Percentiles rank a stretch among this genome's conserved stretches.
Conservation (phyloP, 2,888 invertebrate genomes). For the Epiperipatus broadwayi region DNA sequence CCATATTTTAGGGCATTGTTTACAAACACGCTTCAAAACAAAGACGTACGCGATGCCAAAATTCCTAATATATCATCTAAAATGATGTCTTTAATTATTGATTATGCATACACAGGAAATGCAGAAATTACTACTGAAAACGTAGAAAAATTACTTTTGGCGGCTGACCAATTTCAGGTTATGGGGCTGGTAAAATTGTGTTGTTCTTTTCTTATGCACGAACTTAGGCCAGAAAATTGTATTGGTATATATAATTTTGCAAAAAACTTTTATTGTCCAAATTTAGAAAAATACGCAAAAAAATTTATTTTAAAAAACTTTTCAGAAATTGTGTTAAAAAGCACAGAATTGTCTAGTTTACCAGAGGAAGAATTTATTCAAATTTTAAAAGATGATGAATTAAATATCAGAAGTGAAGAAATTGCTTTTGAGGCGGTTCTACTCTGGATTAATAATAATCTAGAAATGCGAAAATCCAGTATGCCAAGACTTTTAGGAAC, state of each 20-base stretch:
- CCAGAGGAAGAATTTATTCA: constrained; percentile 41
- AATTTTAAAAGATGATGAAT: constrained; percentile 45
- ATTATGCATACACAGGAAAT: constrained; percentile 51
- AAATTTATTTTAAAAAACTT: constrained; percentile 33
- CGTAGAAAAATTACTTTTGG: constrained; percentile 46
- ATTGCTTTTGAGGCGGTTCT: constrained; percentile 42
- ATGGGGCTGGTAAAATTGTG: constrained; percentile 49
- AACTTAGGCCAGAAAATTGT: constrained; percentile 45
- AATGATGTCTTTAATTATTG: constrained; percentile 44
- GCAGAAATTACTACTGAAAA: constrained; percentile 44
- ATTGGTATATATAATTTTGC: constrained; percentile 50
- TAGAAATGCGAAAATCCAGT: constrained; percentile 35
- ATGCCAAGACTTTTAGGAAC: constrained; percentile 42
- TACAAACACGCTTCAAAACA: too few relatives aligned
- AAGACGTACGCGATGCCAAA: too few relatives aligned
- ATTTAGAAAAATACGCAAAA: constrained; percentile 35
- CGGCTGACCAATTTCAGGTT: constrained; percentile 52
- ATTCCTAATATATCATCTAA: constrained; percentile 32
- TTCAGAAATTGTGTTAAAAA: constrained; percentile 40
- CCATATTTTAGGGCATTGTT: constrained; percentile 53
- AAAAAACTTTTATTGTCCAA: constrained; percentile 45
- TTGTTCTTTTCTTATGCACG: constrained; percentile 42
- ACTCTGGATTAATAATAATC: constrained; percentile 45
- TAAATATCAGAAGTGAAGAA: constrained; percentile 49
- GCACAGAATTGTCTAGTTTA: constrained; percentile 43